Evolutionary conservation across 2,888 invertebrate species (phyloP).

Genomic region (Apodemia mormo): DNA sequence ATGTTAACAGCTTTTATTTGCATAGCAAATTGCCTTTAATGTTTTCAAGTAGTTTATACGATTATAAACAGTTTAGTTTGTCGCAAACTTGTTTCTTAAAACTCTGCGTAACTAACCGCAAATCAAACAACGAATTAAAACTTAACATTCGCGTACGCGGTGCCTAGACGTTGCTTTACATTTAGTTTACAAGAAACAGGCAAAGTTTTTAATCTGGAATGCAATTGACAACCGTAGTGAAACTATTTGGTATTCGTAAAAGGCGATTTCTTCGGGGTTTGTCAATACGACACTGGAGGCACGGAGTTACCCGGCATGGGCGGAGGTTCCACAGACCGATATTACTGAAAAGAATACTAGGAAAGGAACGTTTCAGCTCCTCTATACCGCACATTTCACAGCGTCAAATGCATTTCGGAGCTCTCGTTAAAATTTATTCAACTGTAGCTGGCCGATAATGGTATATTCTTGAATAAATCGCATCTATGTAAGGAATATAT

Average conservation of each 20-base stretch:
- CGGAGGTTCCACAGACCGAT: conserved; percentile 30
- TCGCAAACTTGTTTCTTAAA: neutral
- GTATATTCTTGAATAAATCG: conserved; percentile 9
- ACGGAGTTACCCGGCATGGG: conserved; percentile 36
- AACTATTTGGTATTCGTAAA: conserved; percentile 43
- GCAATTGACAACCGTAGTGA: conserved; percentile 32
- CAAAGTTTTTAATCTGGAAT: conserved; percentile 33
- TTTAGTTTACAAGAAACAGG: conserved; percentile 25
- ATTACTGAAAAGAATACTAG: conserved; percentile 36
- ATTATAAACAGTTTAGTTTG: neutral
- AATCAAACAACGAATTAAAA: conserved; percentile 8
- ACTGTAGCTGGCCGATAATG: conserved; percentile 21
- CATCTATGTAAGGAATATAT: neutral
- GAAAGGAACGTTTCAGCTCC: conserved; percentile 23
- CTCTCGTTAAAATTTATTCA: conserved; percentile 31
- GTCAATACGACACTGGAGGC: conserved; percentile 40
- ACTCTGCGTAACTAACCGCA: neutral
- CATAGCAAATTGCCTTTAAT: too few relatives aligned
- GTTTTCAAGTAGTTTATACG: too few relatives aligned
- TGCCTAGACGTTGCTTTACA: conserved; percentile 19
- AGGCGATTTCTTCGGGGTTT: conserved; percentile 46
- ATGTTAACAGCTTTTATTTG: too few relatives aligned
- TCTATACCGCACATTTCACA: conserved; percentile 18
- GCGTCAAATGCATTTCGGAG: conserved; percentile 20
- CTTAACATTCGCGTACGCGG: conserved; percentile 8